Percentiles rank a stretch among this genome's conserved stretches.
Evolutionary conservation across 2,113 vertebrate species (phyloP).

Genomic region (Apteryx mantelli): DNA sequence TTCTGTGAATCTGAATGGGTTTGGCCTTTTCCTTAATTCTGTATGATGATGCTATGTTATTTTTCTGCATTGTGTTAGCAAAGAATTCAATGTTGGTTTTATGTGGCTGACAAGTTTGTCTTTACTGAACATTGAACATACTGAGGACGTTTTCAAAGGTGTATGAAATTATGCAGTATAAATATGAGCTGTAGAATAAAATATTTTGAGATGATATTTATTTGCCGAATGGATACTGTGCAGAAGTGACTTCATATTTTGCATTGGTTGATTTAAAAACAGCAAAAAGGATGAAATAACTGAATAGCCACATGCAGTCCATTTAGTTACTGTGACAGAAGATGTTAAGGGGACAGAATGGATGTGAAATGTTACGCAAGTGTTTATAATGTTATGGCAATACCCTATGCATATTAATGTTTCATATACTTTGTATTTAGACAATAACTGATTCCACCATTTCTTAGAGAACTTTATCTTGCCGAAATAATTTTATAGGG

Average conservation of each 20-base stretch:
- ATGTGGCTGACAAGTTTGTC: neutral
- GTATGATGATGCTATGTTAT: neutral
- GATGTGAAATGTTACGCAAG: neutral
- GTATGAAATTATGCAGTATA: neutral
- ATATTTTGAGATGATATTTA: neutral
- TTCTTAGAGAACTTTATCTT: neutral
- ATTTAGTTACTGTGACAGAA: neutral
- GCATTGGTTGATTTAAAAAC: neutral
- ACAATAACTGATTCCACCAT: neutral
- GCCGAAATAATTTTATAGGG: neutral
- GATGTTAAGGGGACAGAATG: neutral
- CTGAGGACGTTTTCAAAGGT: slow-evolving; percentile 8
- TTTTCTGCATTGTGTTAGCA: slow-evolving; percentile 14
- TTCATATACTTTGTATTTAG: neutral
- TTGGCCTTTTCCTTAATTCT: neutral
- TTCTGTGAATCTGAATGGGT: neutral
- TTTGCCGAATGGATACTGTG: neutral
- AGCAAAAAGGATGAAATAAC: neutral
- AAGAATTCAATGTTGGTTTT: neutral
- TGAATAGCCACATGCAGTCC: neutral
- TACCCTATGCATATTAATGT: neutral
- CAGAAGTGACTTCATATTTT: neutral
- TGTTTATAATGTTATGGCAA: neutral
- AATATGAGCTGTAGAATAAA: neutral
- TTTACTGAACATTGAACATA: neutral